Conservation (phyloP, 2,797 vertebrate genomes). For the Cirrhinus mrigala region DNA sequence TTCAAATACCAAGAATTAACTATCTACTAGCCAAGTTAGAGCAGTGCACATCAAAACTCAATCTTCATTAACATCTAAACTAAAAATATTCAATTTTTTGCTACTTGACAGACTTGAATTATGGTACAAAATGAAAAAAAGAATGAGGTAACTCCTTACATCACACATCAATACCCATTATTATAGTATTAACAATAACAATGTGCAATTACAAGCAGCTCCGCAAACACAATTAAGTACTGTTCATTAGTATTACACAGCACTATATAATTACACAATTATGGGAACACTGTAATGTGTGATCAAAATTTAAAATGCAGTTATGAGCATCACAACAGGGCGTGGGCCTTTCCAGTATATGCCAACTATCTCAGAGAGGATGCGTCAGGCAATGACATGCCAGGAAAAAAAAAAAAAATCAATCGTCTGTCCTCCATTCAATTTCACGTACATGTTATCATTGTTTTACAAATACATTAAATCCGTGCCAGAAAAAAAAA, state of each 20-base stretch:
- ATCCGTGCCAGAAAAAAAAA: background rate
- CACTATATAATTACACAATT: background rate
- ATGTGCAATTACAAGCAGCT: conserved; percentile 1
- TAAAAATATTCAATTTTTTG: background rate
- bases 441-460: background rate
- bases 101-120: background rate
- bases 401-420: conserved; percentile 58
- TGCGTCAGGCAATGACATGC: conserved; percentile 72
- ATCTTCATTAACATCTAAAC: background rate
- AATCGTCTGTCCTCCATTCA: conserved; percentile 44
- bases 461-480: conserved; percentile 9
- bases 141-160: background rate
- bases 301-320: conserved; percentile 23
- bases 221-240: background rate
- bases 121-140: background rate
- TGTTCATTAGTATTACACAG: background rate
- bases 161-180: background rate
- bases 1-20: background rate
- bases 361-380: conserved; percentile 62
- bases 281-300: background rate
- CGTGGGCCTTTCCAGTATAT: conserved; percentile 78
- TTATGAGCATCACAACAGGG: conserved; percentile 69
- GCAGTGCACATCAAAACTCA: background rate
- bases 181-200: background rate
- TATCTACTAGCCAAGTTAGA: background rate